These are phyloP conservation scores for Tipula confusa DNA, from an alignment of 2,888 invertebrate genomes.

Conservation along the genomic window DNA sequence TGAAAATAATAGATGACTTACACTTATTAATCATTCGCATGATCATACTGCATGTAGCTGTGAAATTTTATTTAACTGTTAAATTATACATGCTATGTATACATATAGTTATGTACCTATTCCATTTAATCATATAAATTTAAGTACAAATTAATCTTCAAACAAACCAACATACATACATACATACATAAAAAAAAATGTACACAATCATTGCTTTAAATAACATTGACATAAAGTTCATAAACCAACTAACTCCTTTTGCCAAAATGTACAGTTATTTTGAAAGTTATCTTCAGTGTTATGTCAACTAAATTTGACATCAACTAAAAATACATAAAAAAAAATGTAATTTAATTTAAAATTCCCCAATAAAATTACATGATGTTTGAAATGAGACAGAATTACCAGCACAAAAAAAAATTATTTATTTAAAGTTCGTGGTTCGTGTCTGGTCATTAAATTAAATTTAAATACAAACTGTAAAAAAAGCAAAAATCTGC, in stretches of 20 bases:
- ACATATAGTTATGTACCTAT: not conserved
- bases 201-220: not conserved
- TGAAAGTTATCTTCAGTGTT: constrained; percentile 16
- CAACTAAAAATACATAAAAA: not conserved
- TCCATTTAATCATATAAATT: not conserved
- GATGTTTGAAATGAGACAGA: not conserved
- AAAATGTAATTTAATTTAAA: not conserved
- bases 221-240: not conserved
- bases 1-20: not conserved
- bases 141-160: not conserved
- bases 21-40: not conserved
- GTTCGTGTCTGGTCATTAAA: constrained; percentile 3
- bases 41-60: not conserved
- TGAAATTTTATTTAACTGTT: not conserved
- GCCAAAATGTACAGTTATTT: not conserved
- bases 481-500: not conserved
- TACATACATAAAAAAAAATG: not conserved
- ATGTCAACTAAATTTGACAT: constrained; percentile 25
- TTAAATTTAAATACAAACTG: not conserved
- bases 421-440: constrained; percentile 20
- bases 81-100: not conserved
- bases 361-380: not conserved
- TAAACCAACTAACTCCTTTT: not conserved
- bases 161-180: not conserved
- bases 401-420: not conserved